These are phyloP conservation scores for Ctenodactylus gundi DNA, from an alignment of 2,113 vertebrate species.

Conservation along the genomic window DNA sequence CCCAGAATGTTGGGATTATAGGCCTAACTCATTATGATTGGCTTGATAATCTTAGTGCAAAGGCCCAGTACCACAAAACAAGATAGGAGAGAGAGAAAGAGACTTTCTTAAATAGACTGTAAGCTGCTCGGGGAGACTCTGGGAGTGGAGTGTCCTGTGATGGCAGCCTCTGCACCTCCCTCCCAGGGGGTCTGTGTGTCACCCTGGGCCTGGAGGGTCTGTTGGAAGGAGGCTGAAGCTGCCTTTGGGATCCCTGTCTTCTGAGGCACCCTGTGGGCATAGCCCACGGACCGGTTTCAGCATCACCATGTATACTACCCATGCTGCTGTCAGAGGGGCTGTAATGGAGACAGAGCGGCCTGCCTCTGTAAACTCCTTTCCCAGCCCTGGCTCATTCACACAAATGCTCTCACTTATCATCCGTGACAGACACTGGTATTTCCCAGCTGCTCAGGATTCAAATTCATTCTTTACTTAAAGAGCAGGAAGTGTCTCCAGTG, in stretches of 20 bases:
- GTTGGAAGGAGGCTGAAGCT: not conserved
- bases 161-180: not conserved
- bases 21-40: too few relatives aligned
- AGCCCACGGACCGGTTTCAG: not conserved
- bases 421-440: slow-evolving; percentile 27
- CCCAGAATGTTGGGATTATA: not conserved
- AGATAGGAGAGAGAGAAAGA: too few relatives aligned
- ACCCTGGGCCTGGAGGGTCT: not conserved
- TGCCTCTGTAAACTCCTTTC: not conserved
- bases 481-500: not conserved
- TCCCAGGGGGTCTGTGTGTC: not conserved
- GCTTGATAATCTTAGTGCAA: not conserved
- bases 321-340: not conserved
- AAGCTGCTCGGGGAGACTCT: not conserved
- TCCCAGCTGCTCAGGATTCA: not conserved
- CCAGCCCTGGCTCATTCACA: not conserved
- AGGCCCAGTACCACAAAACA: not conserved
- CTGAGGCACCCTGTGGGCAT: accelerated
- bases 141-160: accelerated
- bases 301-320: accelerated
- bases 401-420: slow-evolving; percentile 9
- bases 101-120: not conserved
- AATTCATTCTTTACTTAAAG: slow-evolving; percentile 18
- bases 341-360: not conserved
- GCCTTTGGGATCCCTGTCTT: not conserved